These are phyloP conservation scores for Melanitta fusca DNA, from an alignment of 2,797 vertebrate species.

Conservation along the genomic window DNA sequence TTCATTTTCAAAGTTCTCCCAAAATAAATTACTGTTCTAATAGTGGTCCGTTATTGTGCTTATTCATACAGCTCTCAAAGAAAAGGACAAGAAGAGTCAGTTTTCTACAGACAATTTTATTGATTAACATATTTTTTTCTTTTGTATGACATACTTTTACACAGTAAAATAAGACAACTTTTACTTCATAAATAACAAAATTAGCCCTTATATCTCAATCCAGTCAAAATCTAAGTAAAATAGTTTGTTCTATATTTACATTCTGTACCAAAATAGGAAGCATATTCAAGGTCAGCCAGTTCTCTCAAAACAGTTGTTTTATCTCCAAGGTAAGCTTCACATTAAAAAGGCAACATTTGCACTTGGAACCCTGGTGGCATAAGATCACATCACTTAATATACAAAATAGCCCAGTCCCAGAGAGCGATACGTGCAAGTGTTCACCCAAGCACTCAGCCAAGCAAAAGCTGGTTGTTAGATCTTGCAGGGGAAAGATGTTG, in stretches of 20 bases:
- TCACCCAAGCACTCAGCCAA: not conserved
- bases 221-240: constrained; percentile 72
- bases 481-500: not conserved
- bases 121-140: not conserved
- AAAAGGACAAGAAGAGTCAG: not conserved
- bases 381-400: not conserved
- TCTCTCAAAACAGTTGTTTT: constrained; percentile 16
- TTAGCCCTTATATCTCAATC: constrained; percentile 66
- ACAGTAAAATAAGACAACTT: constrained; percentile 45
- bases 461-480: not conserved
- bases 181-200: constrained; percentile 69
- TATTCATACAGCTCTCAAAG: not conserved
- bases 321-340: constrained; percentile 47
- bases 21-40: not conserved
- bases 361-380: not conserved
- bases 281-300: constrained; percentile 30
- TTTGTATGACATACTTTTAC: not conserved
- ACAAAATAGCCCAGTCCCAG: not conserved
- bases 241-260: constrained; percentile 61
- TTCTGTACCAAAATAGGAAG: constrained; percentile 61
- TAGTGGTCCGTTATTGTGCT: not conserved
- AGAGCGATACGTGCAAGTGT: not conserved
- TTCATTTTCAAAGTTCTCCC: not conserved
- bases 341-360: constrained; percentile 8
- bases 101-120: constrained; percentile 62